A percentile compares a stretch with the other conserved stretches of the same genome.
phyloP scores from a whole-genome alignment of 2,797 vertebrate species.

The Tadarida brasiliensis region DNA sequence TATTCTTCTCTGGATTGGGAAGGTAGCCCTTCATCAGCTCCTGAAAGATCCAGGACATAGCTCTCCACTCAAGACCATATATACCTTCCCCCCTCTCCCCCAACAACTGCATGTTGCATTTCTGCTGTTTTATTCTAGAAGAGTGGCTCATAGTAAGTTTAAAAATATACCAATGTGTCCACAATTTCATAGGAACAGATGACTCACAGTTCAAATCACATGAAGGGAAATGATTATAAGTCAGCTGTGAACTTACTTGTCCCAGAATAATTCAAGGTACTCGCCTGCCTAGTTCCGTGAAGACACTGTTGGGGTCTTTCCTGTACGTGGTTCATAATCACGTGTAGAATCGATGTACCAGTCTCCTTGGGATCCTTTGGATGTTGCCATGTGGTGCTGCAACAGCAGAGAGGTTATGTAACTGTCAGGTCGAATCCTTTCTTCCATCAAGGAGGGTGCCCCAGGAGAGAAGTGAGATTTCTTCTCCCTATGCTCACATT shows the following conservation, averaged over 20 bases:
- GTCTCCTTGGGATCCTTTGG: neutral
- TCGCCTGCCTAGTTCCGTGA: neutral
- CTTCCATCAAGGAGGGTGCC: neutral
- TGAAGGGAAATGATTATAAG: conserved; percentile 72
- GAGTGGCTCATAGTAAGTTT: conserved; percentile 69
- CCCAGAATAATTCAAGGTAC: conserved; percentile 61
- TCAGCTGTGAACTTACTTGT: conserved; percentile 62
- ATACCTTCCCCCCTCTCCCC: neutral
- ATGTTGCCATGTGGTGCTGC: neutral
- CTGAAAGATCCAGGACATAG: neutral
- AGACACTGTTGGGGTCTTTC: neutral
- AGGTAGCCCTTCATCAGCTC: neutral
- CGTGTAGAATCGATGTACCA: neutral
- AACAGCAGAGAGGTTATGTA: neutral
- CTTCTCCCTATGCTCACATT: neutral
- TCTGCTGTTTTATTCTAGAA: conserved; percentile 66
- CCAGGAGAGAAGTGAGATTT: neutral
- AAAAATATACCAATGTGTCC: conserved; percentile 79
- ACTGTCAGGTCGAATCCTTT: neutral
- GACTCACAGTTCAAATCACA: conserved; percentile 78
- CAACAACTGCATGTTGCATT: neutral
- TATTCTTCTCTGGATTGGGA: neutral
- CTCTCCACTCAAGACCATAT: neutral
- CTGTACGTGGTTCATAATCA: neutral
- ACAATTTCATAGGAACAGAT: conserved; percentile 74